phyloP scores from a whole-genome alignment of 2,113 vertebrate species.

The Apodemus sylvaticus region DNA sequence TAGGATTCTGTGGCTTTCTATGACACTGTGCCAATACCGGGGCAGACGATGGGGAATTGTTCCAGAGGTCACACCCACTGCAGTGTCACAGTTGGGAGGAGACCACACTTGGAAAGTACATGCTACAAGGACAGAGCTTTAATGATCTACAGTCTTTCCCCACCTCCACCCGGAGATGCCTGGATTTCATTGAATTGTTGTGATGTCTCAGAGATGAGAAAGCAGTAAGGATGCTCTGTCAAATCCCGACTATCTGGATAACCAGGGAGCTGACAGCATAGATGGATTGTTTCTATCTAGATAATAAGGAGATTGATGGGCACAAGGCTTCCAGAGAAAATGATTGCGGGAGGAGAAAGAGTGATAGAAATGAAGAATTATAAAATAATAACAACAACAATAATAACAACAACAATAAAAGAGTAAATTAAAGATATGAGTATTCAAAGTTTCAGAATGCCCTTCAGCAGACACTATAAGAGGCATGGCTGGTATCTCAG shows the following conservation, averaged over 20 bases:
- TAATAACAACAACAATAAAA: not conserved
- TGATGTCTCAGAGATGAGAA: not conserved
- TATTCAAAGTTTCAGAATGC: not conserved
- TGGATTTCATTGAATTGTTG: not conserved
- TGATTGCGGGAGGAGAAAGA: not conserved
- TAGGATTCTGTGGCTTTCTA: not conserved
- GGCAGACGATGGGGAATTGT: not conserved
- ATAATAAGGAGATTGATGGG: not conserved
- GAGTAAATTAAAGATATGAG: not conserved
- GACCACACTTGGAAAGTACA: no score
- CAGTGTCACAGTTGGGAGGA: no score
- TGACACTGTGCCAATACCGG: not conserved
- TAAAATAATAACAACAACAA: not conserved
- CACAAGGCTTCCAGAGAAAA: not conserved
- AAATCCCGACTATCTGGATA: not conserved
- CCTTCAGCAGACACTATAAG: not conserved
- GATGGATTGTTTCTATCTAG: not conserved
- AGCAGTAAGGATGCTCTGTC: not conserved
- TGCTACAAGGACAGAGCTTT: not conserved
- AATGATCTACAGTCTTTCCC: not conserved
- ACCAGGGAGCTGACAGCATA: not conserved
- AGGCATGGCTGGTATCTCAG: not conserved
- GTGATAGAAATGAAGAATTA: not conserved
- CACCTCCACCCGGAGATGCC: not conserved
- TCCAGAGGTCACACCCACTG: not conserved